These are phyloP conservation scores for Sinelater perroti DNA, from an alignment of 2,888 invertebrate species.

Conservation along the genomic window DNA sequence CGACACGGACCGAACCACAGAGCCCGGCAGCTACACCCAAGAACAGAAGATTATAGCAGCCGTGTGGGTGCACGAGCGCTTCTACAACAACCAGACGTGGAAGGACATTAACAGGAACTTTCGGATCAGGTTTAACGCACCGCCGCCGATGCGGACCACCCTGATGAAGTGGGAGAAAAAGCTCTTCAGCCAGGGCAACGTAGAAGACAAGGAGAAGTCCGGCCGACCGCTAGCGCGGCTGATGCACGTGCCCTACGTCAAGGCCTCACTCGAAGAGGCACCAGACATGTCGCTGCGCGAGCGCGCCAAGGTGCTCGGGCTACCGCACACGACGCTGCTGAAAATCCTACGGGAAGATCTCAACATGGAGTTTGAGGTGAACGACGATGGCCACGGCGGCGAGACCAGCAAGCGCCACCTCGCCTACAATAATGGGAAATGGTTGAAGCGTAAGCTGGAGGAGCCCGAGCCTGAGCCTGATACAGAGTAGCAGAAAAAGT, in stretches of 20 bases:
- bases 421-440: conserved; percentile 48
- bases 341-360: conserved; percentile 58
- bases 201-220: conserved; percentile 59
- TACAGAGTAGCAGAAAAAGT: no score
- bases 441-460: conserved; percentile 44
- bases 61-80: conserved; percentile 63
- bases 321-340: conserved; percentile 59
- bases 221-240: conserved; percentile 57
- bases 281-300: conserved; percentile 60
- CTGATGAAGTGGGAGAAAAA: conserved; percentile 58
- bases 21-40: conserved; percentile 51
- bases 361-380: conserved; percentile 52
- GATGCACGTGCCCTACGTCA: conserved; percentile 56
- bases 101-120: conserved; percentile 61
- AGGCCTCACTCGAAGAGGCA: conserved; percentile 56
- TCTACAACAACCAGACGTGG: conserved; percentile 55
- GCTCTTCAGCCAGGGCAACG: conserved; percentile 59
- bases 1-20: conserved; percentile 38
- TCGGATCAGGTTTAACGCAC: conserved; percentile 57
- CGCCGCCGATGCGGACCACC: conserved; percentile 55
- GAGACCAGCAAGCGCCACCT: conserved; percentile 47
- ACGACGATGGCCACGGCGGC: conserved; percentile 38
- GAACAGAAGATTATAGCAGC: conserved; percentile 63
- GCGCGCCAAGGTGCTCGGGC: conserved; percentile 56
- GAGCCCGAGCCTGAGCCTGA: no score